Evolutionary conservation across 1,140 invertebrate species (phyloP), one percentile per base, ranked within the genome.

Genomic region (Drosophila hydei): DNA sequence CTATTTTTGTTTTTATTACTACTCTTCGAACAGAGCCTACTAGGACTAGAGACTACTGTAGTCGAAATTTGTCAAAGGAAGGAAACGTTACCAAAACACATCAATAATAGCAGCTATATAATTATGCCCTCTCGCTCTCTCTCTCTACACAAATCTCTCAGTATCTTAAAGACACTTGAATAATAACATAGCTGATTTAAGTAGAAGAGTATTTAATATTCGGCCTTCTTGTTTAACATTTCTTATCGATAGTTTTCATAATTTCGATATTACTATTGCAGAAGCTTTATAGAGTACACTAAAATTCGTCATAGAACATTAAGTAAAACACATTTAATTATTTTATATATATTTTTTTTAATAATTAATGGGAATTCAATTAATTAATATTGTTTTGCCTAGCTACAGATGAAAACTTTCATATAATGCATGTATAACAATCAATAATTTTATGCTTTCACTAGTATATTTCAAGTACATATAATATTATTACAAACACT

Each of bases 351-450:
- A 48, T 14, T 25, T 54, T 36, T 33, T 76, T 79, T 55, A 55
- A 18, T 50, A 36, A 87, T 77, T 80, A 67, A 80, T 80, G 67
- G 60, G 50, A 77, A 58, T 87, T 85, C 38, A 85, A 87, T 85
- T 85, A 77, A 30, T 64, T 78, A 43, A 43, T 59, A 58, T 75
- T 25, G 25, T 52, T 74, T 81, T 62, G 60, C 81, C 81, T 87
- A 87, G 75, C 81, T 87, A 87, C 81, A 88, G 71, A 78, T 85
- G 74, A 81, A 88, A 87, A 87, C 74, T 56, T 75, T 87, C 56
- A 67, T 79, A 73, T 79, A 85, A 63, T 74, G 43, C 33, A 63
- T 52, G 65, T 75, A 71, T 75, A 75, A 73, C 71, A 71, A 76
- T 76, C 42, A 63, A 87, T 85, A 65, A 52, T 50, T 65, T 42